Base-by-base conservation (phyloP, 2,113 vertebrate genomes). In the Danio rerio region DNA sequence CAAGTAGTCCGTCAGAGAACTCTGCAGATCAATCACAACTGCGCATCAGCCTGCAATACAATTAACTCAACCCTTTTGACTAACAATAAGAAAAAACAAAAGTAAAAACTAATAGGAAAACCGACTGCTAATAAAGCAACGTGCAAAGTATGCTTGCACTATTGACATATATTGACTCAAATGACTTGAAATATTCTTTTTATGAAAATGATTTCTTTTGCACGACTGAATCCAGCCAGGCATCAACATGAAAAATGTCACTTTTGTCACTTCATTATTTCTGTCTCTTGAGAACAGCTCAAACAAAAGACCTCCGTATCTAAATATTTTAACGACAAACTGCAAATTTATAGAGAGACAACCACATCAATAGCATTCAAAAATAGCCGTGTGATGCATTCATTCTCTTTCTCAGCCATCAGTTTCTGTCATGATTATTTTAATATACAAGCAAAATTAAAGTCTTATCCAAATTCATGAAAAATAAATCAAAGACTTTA, bases 1-100 rank as follows among this genome's bases (percentile, higher is more conserved):
- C 72, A 99, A 95, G 87, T 95, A 99, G 89, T 99, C 98, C 0
- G 97, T 96, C 86, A 99, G 90, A 0, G 98, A 99, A 43, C 98
- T 97, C 98, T 99, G 92, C 0, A 63, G 5, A 77, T 43, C 11
- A 42, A 49, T 62, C 43, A 31, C 20, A 13, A 12, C 74, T 77
- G 12, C 49, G 43, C 5, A 61, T 61, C 42, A 59, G 55, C n/a
- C 9, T 45, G 7, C 42, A 75, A 31, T 69, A 45, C 31, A 18
- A 55, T 58, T 10, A 74, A n/a, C 50, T 40, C 42, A 73, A 75
- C 18, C 55, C 16, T 5, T 75, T 75, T 45, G 7, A 75, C 9
- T 55, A 21, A 12, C n/a, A 66, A 9, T 15, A 75, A 72, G 40
- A 40, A 21, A 45, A 11, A 43, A 9, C 21, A 45, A 72, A 9